Evolutionary conservation across 2,797 vertebrate species (phyloP), one percentile per base, ranked within the genome.

Genomic region (Danio aesculapii): DNA sequence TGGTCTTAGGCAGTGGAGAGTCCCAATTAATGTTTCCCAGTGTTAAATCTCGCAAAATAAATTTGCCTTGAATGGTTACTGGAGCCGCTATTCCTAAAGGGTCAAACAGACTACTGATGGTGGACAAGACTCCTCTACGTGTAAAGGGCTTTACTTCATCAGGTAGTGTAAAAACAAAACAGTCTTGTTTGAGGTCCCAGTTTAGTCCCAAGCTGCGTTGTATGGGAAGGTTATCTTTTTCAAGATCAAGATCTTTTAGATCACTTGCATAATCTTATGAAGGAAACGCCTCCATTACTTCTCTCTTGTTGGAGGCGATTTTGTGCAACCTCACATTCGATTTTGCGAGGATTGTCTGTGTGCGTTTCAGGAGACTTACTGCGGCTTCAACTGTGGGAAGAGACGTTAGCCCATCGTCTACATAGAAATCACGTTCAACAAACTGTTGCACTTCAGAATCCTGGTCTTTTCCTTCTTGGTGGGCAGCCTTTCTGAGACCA

Each of bases 221-320:
- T 5, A 61, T 61, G 10, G 58, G 11, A 30, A 61, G 58, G 6
- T 39, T 30, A 30, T 30, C 58, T 6, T 4, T 13, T 12, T 61
- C 58, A 10, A 30, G 58, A 61, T 61, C 58, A 8, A 61, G 58
- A 30, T 61, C 58, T 30, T 61, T 62, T 62, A 61, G 58, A 30
- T 61, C 0, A 13, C 59, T 62, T 6, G 30, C 59, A 39, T 62
- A 39, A 3, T 62, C 59, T 6, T 61, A 9, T 61, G 58, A 61
- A 12, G 58, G 4, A 13, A 61, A 61, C 1, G 21, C 19, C 10
- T 30, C 11, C 30, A 62, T 62, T 12, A 39, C 59, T 6, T 62
- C 59, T 41, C 12, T 39, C 6, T 14, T 62, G 21, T 62, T 62
- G 12, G 59, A 62, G 12, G 59, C 59, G 7, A 62, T 62, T 10